A percentile compares a stretch with the other conserved stretches of the same genome.
Conservation (phyloP, 1,140 invertebrate genomes). For the Bicyclus anynana region DNA sequence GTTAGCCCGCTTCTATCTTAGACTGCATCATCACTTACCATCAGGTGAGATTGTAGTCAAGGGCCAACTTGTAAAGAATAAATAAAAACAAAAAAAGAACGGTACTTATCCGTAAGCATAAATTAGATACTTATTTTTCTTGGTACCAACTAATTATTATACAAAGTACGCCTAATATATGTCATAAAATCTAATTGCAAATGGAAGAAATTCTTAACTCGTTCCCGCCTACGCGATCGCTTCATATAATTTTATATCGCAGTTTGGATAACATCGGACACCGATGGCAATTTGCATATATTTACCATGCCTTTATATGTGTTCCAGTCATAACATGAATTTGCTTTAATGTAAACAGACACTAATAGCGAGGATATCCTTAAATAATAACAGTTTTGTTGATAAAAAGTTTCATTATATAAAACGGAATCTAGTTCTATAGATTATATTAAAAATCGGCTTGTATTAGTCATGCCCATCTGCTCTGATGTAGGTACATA, state of each 20-base stretch:
- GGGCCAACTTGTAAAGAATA: too few species aligned
- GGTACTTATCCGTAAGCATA: too few species aligned
- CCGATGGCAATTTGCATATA: conserved; percentile 8
- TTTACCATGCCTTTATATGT: neutral
- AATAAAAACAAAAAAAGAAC: too few species aligned
- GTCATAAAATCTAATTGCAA: neutral
- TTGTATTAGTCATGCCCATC: too few species aligned
- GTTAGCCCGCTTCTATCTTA: too few species aligned
- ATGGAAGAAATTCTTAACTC: conserved; percentile 1
- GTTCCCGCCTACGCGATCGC: neutral
- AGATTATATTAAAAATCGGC: neutral
- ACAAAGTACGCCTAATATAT: neutral
- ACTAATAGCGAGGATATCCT: neutral
- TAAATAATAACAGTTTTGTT: neutral
- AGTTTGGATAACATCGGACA: neutral
- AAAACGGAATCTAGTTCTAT: neutral
- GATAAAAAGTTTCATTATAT: too few species aligned
- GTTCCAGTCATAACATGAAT: neutral
- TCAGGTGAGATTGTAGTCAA: too few species aligned
- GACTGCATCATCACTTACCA: too few species aligned
- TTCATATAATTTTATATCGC: neutral
- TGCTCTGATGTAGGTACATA: too few species aligned
- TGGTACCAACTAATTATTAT: neutral
- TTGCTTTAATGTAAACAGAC: neutral
- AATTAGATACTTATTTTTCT: too few species aligned